Evolutionary conservation across 2,113 vertebrate genomes (phyloP), one percentile per base, ranked within the genome.

Genomic region (Sapajus apella): DNA sequence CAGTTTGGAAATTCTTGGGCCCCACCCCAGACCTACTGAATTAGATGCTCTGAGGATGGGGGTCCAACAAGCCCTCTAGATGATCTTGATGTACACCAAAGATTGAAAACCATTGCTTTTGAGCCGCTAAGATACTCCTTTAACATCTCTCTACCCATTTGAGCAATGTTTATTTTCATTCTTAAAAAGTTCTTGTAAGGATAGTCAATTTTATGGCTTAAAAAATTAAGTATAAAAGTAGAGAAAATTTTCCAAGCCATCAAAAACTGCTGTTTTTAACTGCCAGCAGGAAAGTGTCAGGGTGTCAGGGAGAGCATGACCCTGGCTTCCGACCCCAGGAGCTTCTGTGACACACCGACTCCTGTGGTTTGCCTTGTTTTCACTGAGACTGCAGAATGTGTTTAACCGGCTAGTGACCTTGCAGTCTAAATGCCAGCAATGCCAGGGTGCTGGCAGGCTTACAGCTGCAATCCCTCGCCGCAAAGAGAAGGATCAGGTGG

Each of bases 161-260:
- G 70, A 56, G 61, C 35, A 86, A 64, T 77, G 61, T 37, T 45
- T 83, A 35, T 64, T 96, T 84, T 81, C 6, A 23, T 85, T 56
- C n/a, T 45, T 47, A 21, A 93, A 87, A 66, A 64, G 43, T 43
- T 70, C 10, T 90, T 68, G 5, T 40, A 56, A 50, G 40, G 43
- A 68, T 47, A 83, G 23, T 47, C 66, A 45, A 27, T 55, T 87
- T 84, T 73, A 77, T 68, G 68, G 68, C 43, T 90, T 94, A 50
- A 94, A n/a, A 47, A 64, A 79, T 70, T 73, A 88, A 76, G 40
- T 77, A 58, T 50, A 94, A 94, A 93, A 90, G 47, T 35, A 72
- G n/a, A 77, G n/a, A 86, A 88, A 30, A 37, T 40, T 17, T 27
- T 16, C 20, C 5, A 52, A 43, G 11, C 6, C 45, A 47, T 70